These are phyloP conservation scores for Microctenopoma lineatum DNA, from an alignment of 2,797 vertebrate species.

Conservation along the genomic window DNA sequence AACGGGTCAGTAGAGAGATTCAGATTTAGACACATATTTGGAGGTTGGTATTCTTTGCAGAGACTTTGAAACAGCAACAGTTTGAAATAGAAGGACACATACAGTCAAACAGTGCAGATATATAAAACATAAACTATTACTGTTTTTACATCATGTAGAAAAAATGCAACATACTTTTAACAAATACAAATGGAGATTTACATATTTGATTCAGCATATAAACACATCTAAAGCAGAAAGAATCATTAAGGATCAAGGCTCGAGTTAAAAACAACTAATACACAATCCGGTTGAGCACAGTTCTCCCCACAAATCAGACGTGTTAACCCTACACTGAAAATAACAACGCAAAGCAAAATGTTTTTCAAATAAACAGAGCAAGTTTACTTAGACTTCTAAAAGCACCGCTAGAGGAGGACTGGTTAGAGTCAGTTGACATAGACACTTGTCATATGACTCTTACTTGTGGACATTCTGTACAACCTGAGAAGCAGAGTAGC, in stretches of 20 bases:
- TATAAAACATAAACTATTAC: background rate
- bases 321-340: slow-evolving; percentile 5
- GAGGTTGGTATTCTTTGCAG: background rate
- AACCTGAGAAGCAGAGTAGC: slow-evolving; percentile 58
- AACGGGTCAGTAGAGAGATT: background rate
- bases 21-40: background rate
- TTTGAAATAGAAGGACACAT: background rate
- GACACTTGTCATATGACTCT: slow-evolving; percentile 38
- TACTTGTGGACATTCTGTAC: slow-evolving; percentile 52
- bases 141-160: no score
- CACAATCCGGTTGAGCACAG: background rate
- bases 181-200: no score
- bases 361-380: background rate
- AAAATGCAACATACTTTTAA: no score
- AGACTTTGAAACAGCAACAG: background rate
- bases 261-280: background rate
- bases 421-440: background rate
- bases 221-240: background rate
- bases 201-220: background rate
- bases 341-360: background rate
- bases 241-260: background rate
- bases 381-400: slow-evolving; percentile 1
- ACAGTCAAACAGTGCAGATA: background rate
- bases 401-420: slow-evolving; percentile 10
- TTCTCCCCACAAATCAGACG: background rate